Percentiles rank a stretch among this genome's conserved stretches.
These are phyloP conservation scores for Zaprionus camerounensis DNA, from an alignment of 1,140 invertebrate genomes.

Conservation along the genomic window DNA sequence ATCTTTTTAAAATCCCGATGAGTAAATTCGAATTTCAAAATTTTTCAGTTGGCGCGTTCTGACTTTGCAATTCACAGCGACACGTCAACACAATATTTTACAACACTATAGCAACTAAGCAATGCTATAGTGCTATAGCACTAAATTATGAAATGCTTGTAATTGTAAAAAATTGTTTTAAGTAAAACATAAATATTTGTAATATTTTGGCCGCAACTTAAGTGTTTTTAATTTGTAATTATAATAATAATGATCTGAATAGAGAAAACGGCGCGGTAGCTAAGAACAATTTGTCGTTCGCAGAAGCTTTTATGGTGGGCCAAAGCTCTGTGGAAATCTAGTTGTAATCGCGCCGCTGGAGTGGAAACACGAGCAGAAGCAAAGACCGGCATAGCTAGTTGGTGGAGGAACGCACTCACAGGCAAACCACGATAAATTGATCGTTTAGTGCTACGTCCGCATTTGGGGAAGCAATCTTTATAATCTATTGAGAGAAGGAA, in stretches of 20 bases:
- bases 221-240: background rate
- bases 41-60: too few species aligned
- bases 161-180: too few species aligned
- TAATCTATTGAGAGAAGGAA: background rate
- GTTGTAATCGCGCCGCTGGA: slow-evolving; percentile 45
- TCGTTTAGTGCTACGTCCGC: background rate
- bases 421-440: background rate
- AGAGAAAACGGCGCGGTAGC: background rate
- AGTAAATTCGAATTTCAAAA: background rate
- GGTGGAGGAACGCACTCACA: background rate
- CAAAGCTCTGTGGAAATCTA: slow-evolving; percentile 37
- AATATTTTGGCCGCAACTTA: background rate
- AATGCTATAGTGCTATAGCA: background rate
- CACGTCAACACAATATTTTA: background rate
- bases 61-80: background rate
- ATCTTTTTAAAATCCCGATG: background rate
- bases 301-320: slow-evolving; percentile 36
- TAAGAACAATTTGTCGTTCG: background rate
- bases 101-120: background rate
- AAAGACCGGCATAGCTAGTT: background rate
- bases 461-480: background rate
- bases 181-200: too few species aligned
- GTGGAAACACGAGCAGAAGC: slow-evolving; percentile 9
- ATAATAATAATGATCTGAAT: background rate
- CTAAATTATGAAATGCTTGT: too few species aligned